Evolutionary conservation across 1,140 invertebrate species (phyloP), one percentile per base, ranked within the genome.

Genomic region (Octopus sinensis): DNA sequence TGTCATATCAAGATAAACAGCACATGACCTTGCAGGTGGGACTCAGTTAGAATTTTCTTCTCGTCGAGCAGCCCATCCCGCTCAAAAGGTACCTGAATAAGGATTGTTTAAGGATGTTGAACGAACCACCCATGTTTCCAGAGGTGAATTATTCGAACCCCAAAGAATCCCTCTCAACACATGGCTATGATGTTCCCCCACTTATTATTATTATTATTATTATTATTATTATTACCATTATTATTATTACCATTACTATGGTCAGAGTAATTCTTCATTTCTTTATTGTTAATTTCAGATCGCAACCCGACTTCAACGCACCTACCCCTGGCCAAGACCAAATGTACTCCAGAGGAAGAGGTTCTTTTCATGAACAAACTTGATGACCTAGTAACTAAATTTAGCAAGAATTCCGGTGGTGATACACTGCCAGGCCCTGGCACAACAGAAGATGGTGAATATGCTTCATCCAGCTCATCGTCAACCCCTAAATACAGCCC

Each of bases 281-380:
- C 30, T 43, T 43, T 43, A 43, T 43, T 43, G 30, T 43, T 43
- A 43, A 43, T 75, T 85, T 71, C 84, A 89, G 89, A 90, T 82
- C 86, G 90, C 7, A 82, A 85, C 62, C 73, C 85, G 73, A 87
- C 87, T 6, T 76, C 88, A 3, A 89, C 82, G 17, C 90, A 90
- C 83, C 79, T 90, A 9, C 89, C 89, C 17, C 81, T 90, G 53
- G 89, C 89, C 9, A 89, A 88, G 88, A 89, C 88, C 7, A 88
- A 87, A 81, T 85, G 88, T 12, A 81, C 84, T 52, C 30, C 71
- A 7, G 76, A 84, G 79, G 87, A 90, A 53, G 83, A 86, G 23
- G 78, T 84, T 52, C 62, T 84, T 51, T 83, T 90, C 9, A 88
- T 90, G 81, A 13, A 62, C 5, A 85, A 82, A 17, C 73, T 90